A percentile compares a stretch with the other conserved stretches of the same genome.
Evolutionary conservation across 2,113 vertebrate genomes (phyloP).

Genomic region (Cairina moschata): DNA sequence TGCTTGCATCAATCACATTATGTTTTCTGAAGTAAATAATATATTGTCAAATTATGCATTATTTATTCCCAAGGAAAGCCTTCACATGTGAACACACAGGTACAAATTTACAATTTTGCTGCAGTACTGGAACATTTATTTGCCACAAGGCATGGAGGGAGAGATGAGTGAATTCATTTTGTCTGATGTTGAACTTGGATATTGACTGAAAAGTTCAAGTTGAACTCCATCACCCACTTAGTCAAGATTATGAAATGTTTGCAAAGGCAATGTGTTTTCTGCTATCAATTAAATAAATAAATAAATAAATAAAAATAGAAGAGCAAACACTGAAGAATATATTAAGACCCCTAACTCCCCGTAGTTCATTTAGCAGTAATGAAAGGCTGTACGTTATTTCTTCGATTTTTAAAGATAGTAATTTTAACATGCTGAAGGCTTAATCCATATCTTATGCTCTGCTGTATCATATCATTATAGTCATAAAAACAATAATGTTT

Average conservation of each 20-base stretch:
- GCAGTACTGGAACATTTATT: not conserved
- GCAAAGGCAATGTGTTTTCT: not conserved
- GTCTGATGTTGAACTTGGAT: not conserved
- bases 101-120: not conserved
- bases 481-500: not conserved
- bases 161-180: not conserved
- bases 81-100: not conserved
- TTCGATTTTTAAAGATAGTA: not conserved
- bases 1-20: constrained; percentile 6
- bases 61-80: constrained; percentile 19
- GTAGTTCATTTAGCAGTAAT: not conserved
- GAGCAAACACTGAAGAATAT: not conserved
- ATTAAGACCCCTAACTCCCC: not conserved
- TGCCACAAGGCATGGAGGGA: not conserved
- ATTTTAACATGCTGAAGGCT: not conserved
- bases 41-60: constrained; percentile 15
- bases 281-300: not conserved
- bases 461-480: not conserved
- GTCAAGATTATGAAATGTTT: not conserved
- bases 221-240: not conserved
- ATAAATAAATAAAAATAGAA: not conserved
- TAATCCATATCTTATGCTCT: accelerated
- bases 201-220: not conserved
- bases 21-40: constrained; percentile 37
- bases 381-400: not conserved